These are phyloP conservation scores for Eumeta japonica DNA, from an alignment of 1,140 invertebrate genomes.

Conservation along the genomic window DNA sequence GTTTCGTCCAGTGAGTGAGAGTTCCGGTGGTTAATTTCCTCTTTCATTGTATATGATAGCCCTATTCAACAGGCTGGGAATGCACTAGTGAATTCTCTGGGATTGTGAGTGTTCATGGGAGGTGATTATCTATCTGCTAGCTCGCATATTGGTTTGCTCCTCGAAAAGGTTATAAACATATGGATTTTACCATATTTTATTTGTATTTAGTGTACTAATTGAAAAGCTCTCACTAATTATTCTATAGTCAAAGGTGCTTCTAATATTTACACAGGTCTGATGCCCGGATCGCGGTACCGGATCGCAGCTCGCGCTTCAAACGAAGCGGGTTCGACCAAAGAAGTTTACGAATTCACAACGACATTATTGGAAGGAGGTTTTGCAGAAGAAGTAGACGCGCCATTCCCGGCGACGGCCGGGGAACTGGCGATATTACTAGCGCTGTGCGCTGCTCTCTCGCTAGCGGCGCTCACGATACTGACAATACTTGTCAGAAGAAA, in stretches of 20 bases:
- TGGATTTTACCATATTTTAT: no score
- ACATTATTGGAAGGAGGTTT: slow-evolving; percentile 31
- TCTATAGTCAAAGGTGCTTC: neutral
- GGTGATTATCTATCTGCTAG: no score
- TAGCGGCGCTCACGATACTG: slow-evolving; percentile 45
- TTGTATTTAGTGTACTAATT: no score
- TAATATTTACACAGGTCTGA: slow-evolving; percentile 21
- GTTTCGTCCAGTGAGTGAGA: no score
- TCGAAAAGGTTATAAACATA: no score
- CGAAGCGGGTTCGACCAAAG: slow-evolving; percentile 41
- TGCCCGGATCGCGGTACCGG: slow-evolving; percentile 38
- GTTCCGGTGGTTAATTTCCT: no score
- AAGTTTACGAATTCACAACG: slow-evolving; percentile 43
- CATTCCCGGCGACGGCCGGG: slow-evolving; percentile 44
- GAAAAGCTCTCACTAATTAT: neutral
- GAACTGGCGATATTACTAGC: slow-evolving; percentile 42
- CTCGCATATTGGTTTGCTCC: no score
- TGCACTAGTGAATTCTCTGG: no score
- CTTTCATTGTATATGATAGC: no score
- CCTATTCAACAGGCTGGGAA: no score
- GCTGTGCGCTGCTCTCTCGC: slow-evolving; percentile 39
- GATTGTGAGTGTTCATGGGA: no score
- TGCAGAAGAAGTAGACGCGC: slow-evolving; percentile 46
- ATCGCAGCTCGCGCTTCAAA: slow-evolving; percentile 42
- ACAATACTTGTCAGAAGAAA: slow-evolving; percentile 43